Base-by-base conservation (phyloP, 2,797 vertebrate genomes). In the Lutjanus argentimaculatus region DNA sequence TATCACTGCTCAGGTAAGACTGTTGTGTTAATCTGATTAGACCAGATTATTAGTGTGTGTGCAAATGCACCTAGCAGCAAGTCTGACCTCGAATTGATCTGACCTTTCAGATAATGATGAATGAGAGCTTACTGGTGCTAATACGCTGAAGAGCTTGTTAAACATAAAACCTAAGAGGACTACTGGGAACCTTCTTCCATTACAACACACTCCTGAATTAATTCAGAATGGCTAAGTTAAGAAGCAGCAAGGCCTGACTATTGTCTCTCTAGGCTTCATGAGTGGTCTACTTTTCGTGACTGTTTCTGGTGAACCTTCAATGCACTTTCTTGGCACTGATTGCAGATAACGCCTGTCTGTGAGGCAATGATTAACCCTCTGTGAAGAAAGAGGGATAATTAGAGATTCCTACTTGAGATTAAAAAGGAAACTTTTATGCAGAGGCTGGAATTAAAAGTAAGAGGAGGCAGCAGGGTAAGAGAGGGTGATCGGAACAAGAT, bases 251-350 rank as follows among this genome's bases (percentile, higher is more conserved):
- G 4, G 48, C 13, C 42, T 7, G 61, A 53, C 17, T 5, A 9
- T 71, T 68, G 42, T 65, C 55, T 56, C 58, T 62, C 21, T 7
- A 36, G 48, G 64, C 8, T 53, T 21, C 8, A n/a, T 12, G 30
- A 66, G 57, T 22, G 2, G 53, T 75, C 63, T 43, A 46, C 49
- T 71, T 86, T 85, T 56, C 8, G 1, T 14, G 64, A 51, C 46
- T 3, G 17, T 65, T 84, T 84, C 61, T 73, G 68, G 77, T 85
- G 79, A 89, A 89, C 83, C 79, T 85, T 67, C 1, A 3, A 2
- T 16, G 83, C 77, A 72, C 87, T 84, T 82, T 72, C 56, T 80
- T 85, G 81, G 78, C 82, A 85, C 64, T 48, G 71, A 88, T 71
- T 84, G 45, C n/a, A 84, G 79, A 87, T 80, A 83, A 77, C 11